Conservation (phyloP, 2,888 invertebrate species). For the Drosophila gaucha region DNA sequence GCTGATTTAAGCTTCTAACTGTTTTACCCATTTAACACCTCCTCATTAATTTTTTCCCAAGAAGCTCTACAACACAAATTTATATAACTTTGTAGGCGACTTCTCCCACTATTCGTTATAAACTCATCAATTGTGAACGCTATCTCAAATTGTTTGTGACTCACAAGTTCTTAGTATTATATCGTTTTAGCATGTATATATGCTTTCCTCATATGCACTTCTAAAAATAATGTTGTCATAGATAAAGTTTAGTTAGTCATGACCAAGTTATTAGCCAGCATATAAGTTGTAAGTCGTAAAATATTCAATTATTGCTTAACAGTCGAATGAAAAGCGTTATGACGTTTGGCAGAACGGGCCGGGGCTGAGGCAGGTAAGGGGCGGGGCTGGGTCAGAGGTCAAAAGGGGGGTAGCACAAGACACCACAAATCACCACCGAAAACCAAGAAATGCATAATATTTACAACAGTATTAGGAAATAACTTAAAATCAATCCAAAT, state of each 20-base stretch:
- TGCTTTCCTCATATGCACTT: not conserved
- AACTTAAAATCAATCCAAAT: constrained; percentile 31
- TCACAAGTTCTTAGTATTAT: not conserved
- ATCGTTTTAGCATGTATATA: constrained; percentile 4
- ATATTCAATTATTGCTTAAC: constrained; percentile 43
- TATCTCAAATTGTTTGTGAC: not conserved
- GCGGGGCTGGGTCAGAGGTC: constrained; percentile 11
- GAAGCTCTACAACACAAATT: too few relatives aligned
- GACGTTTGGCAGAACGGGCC: constrained; percentile 26
- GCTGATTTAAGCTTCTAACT: too few relatives aligned
- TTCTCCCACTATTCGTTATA: too few relatives aligned
- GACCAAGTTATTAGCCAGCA: not conserved
- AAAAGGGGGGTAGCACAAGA: constrained; percentile 46
- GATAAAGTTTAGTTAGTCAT: not conserved
- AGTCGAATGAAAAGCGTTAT: constrained; percentile 4
- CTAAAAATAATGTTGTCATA: constrained; percentile 10
- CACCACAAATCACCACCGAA: constrained; percentile 57
- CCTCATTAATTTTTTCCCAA: too few relatives aligned
- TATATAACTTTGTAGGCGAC: too few relatives aligned
- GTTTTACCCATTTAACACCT: too few relatives aligned
- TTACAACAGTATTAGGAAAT: constrained; percentile 42
- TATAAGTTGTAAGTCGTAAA: constrained; percentile 11
- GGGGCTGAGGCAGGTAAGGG: constrained; percentile 4
- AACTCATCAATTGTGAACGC: not conserved
- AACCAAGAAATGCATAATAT: constrained; percentile 46